A percentile compares a stretch with the other conserved stretches of the same genome.
Conservation (phyloP, 2,113 vertebrate species). For the Etia nguti region DNA sequence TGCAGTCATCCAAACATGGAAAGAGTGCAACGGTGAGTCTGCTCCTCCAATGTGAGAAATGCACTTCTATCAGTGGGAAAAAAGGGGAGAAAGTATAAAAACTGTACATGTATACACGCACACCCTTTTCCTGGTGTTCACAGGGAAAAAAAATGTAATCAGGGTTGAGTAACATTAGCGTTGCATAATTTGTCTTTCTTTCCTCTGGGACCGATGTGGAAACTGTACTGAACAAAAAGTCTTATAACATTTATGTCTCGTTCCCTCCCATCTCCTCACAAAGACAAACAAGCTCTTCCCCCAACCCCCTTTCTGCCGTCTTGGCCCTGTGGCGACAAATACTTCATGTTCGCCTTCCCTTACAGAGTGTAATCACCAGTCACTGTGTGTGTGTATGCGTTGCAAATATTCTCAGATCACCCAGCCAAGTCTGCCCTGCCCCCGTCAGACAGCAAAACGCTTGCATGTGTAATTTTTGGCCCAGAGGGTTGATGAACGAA, state of each 20-base stretch:
- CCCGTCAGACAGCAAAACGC: constrained; percentile 61
- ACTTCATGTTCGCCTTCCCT: constrained; percentile 57
- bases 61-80: background rate
- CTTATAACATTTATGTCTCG: constrained; percentile 45
- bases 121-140: constrained; percentile 4
- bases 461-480: constrained; percentile 66
- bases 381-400: constrained; percentile 29
- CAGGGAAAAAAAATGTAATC: constrained; percentile 32
- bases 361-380: constrained; percentile 50
- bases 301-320: background rate
- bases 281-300: constrained; percentile 28
- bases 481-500: constrained; percentile 43
- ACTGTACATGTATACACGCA: background rate
- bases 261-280: constrained; percentile 43
- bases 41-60: background rate
- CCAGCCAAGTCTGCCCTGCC: constrained; percentile 62
- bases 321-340: constrained; percentile 51
- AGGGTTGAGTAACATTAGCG: constrained; percentile 42
- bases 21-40: background rate
- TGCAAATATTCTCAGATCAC: constrained; percentile 54
- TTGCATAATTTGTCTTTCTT: constrained; percentile 61
- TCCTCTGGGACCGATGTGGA: constrained; percentile 40
- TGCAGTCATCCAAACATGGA: constrained; percentile 46
- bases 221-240: constrained; percentile 38
- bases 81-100: background rate